Base-by-base conservation (phyloP, 2,888 invertebrate genomes). In the Heteromurus nitidus region DNA sequence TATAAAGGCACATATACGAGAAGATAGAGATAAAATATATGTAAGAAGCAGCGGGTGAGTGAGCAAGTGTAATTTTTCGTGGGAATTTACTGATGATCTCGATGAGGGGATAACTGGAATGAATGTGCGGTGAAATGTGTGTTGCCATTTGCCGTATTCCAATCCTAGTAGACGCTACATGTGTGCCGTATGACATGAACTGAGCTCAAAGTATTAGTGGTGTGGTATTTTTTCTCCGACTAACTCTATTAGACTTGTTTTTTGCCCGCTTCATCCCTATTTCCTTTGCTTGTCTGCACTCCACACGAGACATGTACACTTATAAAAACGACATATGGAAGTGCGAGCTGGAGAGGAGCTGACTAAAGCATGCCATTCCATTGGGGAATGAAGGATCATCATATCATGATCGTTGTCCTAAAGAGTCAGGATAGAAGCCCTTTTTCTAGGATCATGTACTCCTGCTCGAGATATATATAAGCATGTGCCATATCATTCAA, bases 31-130 rank as follows among this genome's bases (percentile, higher is more conserved):
- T 42, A 69, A 55, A 58, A 62, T n/a, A n/a, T n/a, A n/a, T n/a
- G n/a, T n/a, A n/a, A n/a, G n/a, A 44, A 30, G 80, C 75, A 73
- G 74, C 69, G 76, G 67, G 80, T 60, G 82, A 68, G 73, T 73
- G 68, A 82, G 82, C 60, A 80, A 84, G 85, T 85, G 86, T 86
- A 86, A 85, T 86, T 86, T 86, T 86, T 85, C 85, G 85, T 85
- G 85, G 83, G 85, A 85, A 85, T 82, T 82, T 69, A 62, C 84
- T 86, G 82, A 86, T 86, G 86, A 85, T 86, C 83, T 80, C 82
- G 82, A 82, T 84, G 84, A 81, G 73, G 76, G 77, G 77, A 69
- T 77, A 69, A 77, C 53, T 36, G 58, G 72, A 60, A 70, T 60
- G 72, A 44, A n/a, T n/a, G n/a, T n/a, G n/a, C n/a, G 47, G 22